A percentile compares a stretch with the other conserved stretches of the same genome.
These are phyloP conservation scores for Zoanthus sociatus DNA, from an alignment of 92 coral and sea anemone species.

Conservation along the genomic window DNA sequence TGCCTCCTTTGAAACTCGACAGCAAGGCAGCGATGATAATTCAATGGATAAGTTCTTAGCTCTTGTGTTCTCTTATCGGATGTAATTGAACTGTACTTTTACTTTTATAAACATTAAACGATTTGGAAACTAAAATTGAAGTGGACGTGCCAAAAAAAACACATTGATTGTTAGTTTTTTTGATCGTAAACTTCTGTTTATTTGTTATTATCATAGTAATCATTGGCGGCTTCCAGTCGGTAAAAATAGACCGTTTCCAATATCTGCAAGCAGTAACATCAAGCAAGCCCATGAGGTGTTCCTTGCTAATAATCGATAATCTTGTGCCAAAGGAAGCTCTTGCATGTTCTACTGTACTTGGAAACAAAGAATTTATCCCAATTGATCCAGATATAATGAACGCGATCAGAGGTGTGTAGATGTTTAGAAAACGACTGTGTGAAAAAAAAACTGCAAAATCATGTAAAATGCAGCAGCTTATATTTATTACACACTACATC, in stretches of 20 bases:
- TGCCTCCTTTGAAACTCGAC: no score
- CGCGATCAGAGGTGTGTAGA: not conserved
- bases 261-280: not conserved
- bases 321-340: slow-evolving; percentile 5
- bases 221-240: not conserved
- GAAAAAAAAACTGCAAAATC: no score
- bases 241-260: not conserved
- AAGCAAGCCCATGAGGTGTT: not conserved
- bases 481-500: not conserved
- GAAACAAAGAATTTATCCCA: not conserved
- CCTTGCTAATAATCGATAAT: not conserved
- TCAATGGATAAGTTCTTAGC: no score
- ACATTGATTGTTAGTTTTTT: not conserved
- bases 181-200: not conserved
- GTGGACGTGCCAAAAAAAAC: not conserved
- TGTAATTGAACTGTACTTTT: no score
- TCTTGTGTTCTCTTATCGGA: no score
- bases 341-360: not conserved
- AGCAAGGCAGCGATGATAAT: no score
- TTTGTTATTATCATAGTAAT: not conserved
- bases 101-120: no score
- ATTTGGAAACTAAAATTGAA: no score
- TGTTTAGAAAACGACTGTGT: no score
- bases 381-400: not conserved
- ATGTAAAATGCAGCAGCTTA: not conserved